Base-by-base conservation (phyloP, 2,113 vertebrate genomes). In the Alces alces region DNA sequence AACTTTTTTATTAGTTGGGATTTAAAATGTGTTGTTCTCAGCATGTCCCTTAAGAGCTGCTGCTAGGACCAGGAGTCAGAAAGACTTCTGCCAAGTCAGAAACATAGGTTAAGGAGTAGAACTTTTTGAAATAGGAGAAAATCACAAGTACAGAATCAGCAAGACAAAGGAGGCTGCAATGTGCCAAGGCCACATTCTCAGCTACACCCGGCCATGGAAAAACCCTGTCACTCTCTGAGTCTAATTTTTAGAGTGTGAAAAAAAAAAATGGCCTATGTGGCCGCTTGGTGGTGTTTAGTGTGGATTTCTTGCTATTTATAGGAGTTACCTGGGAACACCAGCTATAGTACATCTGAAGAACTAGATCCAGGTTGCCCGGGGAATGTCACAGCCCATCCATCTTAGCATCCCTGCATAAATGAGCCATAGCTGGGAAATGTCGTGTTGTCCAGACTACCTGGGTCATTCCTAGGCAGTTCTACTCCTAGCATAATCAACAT, bases 141-240 rank as follows among this genome's bases (percentile, higher is more conserved):
- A 14, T 47, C 33, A 52, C 33, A 79, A 33, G 1, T 6, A 11
- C 6, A 70, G 14, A 79, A 57, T 80, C 16, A 87, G 14, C 15
- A 88, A 43, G 36, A 10, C 28, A 7, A 70, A 70, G 19, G 86
- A n/a, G 9, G 6, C 4, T 7, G 2, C 23, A n/a, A 4, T 12
- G 27, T 9, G 3, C 33, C 28, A 50, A 25, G 39, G 30, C 0
- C 8, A 36, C 1, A 23, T n/a, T 82, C 55, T 23, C 43, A 47
- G 3, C 9, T 25, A 8, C 6, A n/a, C 1, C 0, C 27, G 16
- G 6, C 28, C 5, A 1, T 19, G 2, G 36, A 12, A 6, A 12
- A 9, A 86, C 2, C 3, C 30, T 5, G 3, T 54, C 30, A 11
- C 13, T 61, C 30, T 39, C 7, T 39, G 79, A 6, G 1, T 12